phyloP scores from a whole-genome alignment of 53 echinoderm and acorn worm species.

The Zoroaster sp. region DNA sequence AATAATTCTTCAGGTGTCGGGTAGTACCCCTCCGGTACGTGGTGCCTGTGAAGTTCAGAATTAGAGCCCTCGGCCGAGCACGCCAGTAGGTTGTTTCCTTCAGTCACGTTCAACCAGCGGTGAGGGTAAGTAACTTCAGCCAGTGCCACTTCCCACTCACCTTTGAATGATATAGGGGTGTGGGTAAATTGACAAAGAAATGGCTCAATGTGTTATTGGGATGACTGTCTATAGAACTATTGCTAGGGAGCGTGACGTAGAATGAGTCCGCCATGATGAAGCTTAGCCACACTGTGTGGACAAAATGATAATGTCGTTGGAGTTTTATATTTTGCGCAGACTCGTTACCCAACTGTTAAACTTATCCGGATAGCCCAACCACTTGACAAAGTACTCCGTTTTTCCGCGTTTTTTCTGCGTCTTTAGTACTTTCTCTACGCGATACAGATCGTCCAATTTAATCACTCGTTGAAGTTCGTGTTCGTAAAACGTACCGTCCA shows the following conservation, averaged over 20 bases:
- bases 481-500: slow-evolving; percentile 53
- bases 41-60: neutral
- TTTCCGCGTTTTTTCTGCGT: slow-evolving; percentile 44
- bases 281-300: neutral
- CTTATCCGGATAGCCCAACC: slow-evolving; percentile 50
- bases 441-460: slow-evolving; percentile 25
- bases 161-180: slow-evolving; percentile 44
- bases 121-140: slow-evolving; percentile 46
- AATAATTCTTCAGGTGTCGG: neutral
- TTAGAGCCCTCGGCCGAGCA: neutral
- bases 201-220: slow-evolving; percentile 63
- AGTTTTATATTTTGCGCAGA: slow-evolving; percentile 19
- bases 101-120: slow-evolving; percentile 39
- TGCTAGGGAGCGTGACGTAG: slow-evolving; percentile 79
- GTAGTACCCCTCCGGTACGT: slow-evolving; percentile 26
- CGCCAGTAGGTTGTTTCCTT: neutral
- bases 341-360: slow-evolving; percentile 62
- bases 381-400: slow-evolving; percentile 64
- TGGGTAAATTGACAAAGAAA: slow-evolving; percentile 36
- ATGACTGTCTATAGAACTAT: slow-evolving; percentile 62
- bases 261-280: slow-evolving; percentile 61
- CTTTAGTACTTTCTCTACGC: slow-evolving; percentile 52
- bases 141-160: slow-evolving; percentile 60
- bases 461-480: slow-evolving; percentile 45
- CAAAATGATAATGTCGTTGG: too few species aligned